Evolutionary conservation across 2,113 vertebrate genomes (phyloP), one percentile per base, ranked within the genome.

Genomic region (Mustelus asterias): DNA sequence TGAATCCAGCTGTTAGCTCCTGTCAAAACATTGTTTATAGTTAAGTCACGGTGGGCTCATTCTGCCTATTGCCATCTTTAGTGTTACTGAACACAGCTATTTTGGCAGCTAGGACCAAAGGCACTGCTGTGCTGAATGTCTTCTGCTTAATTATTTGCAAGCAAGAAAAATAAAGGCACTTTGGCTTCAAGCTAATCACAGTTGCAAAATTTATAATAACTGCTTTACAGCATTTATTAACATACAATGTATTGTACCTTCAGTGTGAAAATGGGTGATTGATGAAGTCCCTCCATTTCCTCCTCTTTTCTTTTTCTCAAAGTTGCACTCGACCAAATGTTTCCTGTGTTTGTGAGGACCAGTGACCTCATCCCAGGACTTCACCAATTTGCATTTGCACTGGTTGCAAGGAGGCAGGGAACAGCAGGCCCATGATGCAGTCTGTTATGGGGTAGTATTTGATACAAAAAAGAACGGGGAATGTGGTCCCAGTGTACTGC

Each of bases 61-160:
- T 72, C 94, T 54, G 41, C 94, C 69, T 72, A 26, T 41, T 72
- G 67, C 94, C 93, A 70, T 94, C 69, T 95, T 72, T 72, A 65
- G 60, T 67, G 60, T 93, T 93, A 33, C 41, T 72, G 26, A 95
- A 76, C 88, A 90, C 69, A 72, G 94, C 67, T 95, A 33, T 95
- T 48, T 72, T 95, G 69, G 67, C 94, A 70, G 69, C 94, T 33
- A 48, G 44, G 89, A 93, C 60, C 60, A 65, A 63, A 93, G 33
- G 60, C 89, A 93, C 60, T 93, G 94, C 67, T 48, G 69, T 26
- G 44, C 94, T 95, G 41, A 13, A 29, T 72, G 26, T 72, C 94
- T 72, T 48, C 69, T 44, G 41, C 94, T 95, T 94, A 72, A 95
- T 95, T 95, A 95, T 95, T 72, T 95, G 24, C 69, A 72, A 70